These are phyloP conservation scores for Allacma fusca DNA, from an alignment of 2,888 invertebrate species.

Conservation along the genomic window DNA sequence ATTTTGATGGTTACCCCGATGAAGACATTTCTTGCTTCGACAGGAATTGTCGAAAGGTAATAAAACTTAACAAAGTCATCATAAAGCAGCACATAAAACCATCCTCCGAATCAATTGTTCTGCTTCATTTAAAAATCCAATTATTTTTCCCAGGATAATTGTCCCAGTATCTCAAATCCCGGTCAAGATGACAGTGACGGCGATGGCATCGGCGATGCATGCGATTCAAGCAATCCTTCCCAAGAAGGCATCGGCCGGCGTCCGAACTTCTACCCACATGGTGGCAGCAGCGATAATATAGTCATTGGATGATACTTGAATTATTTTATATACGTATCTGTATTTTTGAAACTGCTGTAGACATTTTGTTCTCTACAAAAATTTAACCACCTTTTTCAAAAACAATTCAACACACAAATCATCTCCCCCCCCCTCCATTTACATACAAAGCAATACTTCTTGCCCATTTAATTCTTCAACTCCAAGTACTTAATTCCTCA, in stretches of 20 bases:
- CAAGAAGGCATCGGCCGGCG: conserved; percentile 23
- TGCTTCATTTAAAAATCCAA: not conserved
- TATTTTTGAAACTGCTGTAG: too few relatives aligned
- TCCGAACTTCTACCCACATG: conserved; percentile 28
- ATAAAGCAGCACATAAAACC: not conserved
- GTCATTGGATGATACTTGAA: conserved; percentile 27
- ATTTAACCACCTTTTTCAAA: too few relatives aligned
- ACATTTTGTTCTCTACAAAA: too few relatives aligned
- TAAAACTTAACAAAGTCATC: not conserved
- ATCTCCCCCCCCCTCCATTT: too few relatives aligned
- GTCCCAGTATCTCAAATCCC: conserved; percentile 73
- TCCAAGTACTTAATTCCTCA: too few relatives aligned
- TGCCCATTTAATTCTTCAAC: too few relatives aligned
- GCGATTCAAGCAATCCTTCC: conserved; percentile 65
- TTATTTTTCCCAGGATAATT: conserved; percentile 73
- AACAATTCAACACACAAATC: too few relatives aligned
- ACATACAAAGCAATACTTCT: too few relatives aligned
- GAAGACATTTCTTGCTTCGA: conserved; percentile 76
- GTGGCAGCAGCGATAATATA: conserved; percentile 34
- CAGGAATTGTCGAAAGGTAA: conserved; percentile 73
- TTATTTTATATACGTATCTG: not conserved
- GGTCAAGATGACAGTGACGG: conserved; percentile 67
- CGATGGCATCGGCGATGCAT: conserved; percentile 66
- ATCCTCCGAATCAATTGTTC: too few relatives aligned
- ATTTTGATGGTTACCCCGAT: conserved; percentile 91